phyloP scores from a whole-genome alignment of 2,888 invertebrate species.

The Macrophya alboannulata region DNA sequence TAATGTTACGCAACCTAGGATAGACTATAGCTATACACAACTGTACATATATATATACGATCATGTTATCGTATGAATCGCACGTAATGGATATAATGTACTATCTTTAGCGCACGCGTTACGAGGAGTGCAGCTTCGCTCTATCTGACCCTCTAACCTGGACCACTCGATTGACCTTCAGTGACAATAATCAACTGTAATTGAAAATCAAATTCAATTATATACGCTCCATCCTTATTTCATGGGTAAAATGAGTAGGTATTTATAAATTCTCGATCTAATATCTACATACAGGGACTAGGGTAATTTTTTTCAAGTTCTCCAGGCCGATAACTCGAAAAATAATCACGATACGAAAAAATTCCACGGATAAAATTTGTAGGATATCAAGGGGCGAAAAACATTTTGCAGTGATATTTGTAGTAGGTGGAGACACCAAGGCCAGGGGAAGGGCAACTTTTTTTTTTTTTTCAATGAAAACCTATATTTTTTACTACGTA shows the following conservation, averaged over 20 bases:
- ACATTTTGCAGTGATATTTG: too few species aligned
- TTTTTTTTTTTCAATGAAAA: too few species aligned
- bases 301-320: too few species aligned
- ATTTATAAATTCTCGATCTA: neutral
- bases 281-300: too few species aligned
- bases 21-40: neutral
- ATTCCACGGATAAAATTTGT: too few species aligned
- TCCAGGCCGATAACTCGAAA: too few species aligned
- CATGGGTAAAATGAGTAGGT: neutral
- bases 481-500: too few species aligned
- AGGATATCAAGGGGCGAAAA: too few species aligned
- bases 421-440: too few species aligned
- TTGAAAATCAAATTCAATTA: slow-evolving; percentile 44
- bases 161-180: slow-evolving; percentile 53
- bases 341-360: too few species aligned
- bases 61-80: neutral
- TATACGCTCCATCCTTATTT: neutral
- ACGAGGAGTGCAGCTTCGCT: neutral
- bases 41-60: too few species aligned
- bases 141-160: slow-evolving; percentile 36
- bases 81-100: slow-evolving; percentile 15
- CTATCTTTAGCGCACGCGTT: slow-evolving; percentile 42
- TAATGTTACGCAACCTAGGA: neutral
- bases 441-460: too few species aligned
- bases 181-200: neutral